Conservation (phyloP, 2,888 invertebrate species). For the Hirtodrosophila confusa region DNA sequence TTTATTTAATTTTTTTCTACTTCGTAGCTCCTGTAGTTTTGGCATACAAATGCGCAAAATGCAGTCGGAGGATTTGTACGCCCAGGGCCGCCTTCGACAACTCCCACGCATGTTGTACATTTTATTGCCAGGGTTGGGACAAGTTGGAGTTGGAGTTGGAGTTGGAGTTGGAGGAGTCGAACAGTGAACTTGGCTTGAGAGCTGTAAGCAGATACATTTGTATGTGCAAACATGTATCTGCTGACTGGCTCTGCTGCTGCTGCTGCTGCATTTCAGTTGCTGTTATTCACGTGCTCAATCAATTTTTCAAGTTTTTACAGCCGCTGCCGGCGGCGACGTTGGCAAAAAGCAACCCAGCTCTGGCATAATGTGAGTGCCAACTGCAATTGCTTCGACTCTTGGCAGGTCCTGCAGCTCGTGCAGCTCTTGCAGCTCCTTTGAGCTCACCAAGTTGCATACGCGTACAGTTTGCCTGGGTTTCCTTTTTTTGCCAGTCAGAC, state of each 20-base stretch:
- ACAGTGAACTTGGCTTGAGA: conserved; percentile 1
- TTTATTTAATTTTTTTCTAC: not conserved
- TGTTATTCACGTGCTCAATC: conserved; percentile 79
- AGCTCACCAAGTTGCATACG: conserved; percentile 23
- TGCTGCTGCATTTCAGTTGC: conserved; percentile 60
- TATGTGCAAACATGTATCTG: conserved; percentile 64
- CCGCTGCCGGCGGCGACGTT: conserved; percentile 36
- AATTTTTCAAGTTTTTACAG: conserved; percentile 73
- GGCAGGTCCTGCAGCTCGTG: not conserved
- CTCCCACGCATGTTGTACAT: conserved; percentile 72
- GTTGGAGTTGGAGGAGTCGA: no score
- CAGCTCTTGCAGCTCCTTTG: conserved; percentile 8
- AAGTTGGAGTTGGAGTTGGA: conserved; percentile 7
- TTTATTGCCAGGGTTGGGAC: conserved; percentile 65
- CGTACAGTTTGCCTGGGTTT: conserved; percentile 2
- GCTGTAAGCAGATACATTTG: conserved; percentile 70
- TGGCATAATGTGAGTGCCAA: conserved; percentile 25
- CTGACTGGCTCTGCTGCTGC: conserved; percentile 17
- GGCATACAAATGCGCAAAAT: conserved; percentile 75
- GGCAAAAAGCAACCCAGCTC: conserved; percentile 10
- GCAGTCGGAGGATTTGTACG: conserved; percentile 43
- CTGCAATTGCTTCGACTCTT: conserved; percentile 13
- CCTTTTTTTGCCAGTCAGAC: conserved; percentile 16
- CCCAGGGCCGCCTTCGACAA: not conserved
- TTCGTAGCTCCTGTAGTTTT: conserved; percentile 23